phyloP scores from a whole-genome alignment of 2,113 vertebrate species.

The Scartelaos histophorus region DNA sequence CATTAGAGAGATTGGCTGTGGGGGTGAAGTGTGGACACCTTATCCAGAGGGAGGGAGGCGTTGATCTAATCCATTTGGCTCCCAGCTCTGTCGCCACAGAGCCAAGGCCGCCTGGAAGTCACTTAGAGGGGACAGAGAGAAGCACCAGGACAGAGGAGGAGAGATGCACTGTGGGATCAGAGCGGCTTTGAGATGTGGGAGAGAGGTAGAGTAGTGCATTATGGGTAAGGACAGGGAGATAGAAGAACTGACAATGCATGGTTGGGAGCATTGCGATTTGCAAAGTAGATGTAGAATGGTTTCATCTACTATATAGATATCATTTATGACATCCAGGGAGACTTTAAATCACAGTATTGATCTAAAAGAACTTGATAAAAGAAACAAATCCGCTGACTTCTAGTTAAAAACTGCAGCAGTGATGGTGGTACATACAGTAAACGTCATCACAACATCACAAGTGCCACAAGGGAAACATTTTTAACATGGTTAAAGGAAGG shows the following conservation, averaged over 20 bases:
- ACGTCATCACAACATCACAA: too few relatives aligned
- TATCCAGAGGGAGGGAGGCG: slow-evolving; percentile 41
- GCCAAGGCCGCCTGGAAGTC: slow-evolving; percentile 67
- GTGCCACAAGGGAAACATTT: too few relatives aligned
- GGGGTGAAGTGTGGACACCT: slow-evolving; percentile 56
- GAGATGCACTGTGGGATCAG: background rate
- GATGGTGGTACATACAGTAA: too few relatives aligned
- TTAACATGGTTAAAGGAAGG: too few relatives aligned
- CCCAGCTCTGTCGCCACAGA: slow-evolving; percentile 53
- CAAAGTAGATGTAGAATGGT: too few relatives aligned
- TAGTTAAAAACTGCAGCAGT: too few relatives aligned
- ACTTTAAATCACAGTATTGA: too few relatives aligned
- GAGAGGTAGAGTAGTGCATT: background rate
- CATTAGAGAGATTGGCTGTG: slow-evolving; percentile 71
- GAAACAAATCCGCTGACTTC: too few relatives aligned
- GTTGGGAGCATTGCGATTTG: too few relatives aligned
- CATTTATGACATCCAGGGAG: too few relatives aligned
- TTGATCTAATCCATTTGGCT: slow-evolving; percentile 75
- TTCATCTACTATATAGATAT: too few relatives aligned
- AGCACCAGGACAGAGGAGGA: slow-evolving; percentile 7
- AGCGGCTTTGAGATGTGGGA: background rate
- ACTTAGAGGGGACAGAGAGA: slow-evolving; percentile 21
- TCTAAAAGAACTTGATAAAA: too few relatives aligned
- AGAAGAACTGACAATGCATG: slow-evolving; percentile 8
- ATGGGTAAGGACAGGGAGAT: background rate